These are phyloP conservation scores for Paralvinella palmiformis DNA, from an alignment of 1,140 invertebrate genomes.

Conservation along the genomic window DNA sequence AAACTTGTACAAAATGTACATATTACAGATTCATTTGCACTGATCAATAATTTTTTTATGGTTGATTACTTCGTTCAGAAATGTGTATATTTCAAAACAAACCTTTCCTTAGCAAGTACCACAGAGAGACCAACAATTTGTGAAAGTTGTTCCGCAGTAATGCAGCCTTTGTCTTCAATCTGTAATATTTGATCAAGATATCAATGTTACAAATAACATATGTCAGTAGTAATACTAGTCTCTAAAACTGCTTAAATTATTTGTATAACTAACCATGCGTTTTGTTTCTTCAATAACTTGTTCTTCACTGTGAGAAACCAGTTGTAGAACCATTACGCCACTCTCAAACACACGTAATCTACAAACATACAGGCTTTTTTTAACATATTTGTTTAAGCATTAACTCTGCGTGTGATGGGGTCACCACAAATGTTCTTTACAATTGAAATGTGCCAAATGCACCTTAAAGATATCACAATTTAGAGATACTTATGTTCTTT, in stretches of 20 bases:
- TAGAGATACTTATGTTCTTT: too few species aligned
- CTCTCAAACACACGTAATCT: slow-evolving; percentile 77
- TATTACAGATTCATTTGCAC: not conserved
- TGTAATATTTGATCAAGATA: slow-evolving; percentile 47
- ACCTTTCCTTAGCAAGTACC: slow-evolving; percentile 78
- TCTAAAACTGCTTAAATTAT: slow-evolving; percentile 12
- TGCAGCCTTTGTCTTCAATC: slow-evolving; percentile 65
- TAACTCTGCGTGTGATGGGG: not conserved
- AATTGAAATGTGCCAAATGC: too few species aligned
- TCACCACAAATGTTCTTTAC: too few species aligned
- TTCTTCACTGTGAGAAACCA: slow-evolving; percentile 70
- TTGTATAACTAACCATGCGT: slow-evolving; percentile 58
- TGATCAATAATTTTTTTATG: too few species aligned
- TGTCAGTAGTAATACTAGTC: not conserved
- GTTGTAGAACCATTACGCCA: slow-evolving; percentile 83
- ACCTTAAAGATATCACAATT: too few species aligned
- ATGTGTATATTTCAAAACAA: slow-evolving; percentile 12
- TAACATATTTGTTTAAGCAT: not conserved
- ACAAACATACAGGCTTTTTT: slow-evolving; percentile 11
- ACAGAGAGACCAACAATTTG: slow-evolving; percentile 74
- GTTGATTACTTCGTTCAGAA: not conserved
- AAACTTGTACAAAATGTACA: not conserved
- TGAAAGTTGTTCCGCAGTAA: slow-evolving; percentile 81
- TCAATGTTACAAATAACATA: not conserved
- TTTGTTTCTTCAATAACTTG: slow-evolving; percentile 66